Percentiles rank a stretch among this genome's conserved stretches.
phyloP scores from a whole-genome alignment of 2,113 vertebrate species.

The Mohoua ochrocephala region DNA sequence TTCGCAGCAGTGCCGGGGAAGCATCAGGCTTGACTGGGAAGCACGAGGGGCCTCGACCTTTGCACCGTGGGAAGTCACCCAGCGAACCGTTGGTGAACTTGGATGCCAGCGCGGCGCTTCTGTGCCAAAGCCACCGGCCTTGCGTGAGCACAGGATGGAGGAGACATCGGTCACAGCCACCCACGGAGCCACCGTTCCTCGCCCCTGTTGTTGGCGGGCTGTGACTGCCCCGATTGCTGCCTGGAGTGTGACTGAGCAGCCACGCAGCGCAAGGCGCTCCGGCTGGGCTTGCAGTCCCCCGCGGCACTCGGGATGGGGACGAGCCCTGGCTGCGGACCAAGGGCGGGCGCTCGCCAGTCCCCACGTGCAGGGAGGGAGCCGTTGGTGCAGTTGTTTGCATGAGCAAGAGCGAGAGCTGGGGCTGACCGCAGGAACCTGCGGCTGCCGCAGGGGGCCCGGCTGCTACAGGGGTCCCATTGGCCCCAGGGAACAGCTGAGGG shows the following conservation, averaged over 20 bases:
- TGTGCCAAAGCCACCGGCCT: neutral
- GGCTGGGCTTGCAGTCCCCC: neutral
- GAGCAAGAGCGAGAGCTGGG: neutral
- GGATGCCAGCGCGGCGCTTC: rapidly evolving
- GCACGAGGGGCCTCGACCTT: rapidly evolving
- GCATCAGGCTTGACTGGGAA: neutral
- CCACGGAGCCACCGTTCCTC: neutral
- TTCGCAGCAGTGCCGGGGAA: neutral
- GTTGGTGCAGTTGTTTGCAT: neutral
- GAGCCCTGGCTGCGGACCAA: neutral
- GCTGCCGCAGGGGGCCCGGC: neutral
- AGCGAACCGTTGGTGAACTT: neutral
- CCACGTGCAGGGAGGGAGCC: neutral
- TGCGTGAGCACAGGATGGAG: neutral
- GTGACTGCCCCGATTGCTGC: rapidly evolving
- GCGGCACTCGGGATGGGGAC: rapidly evolving
- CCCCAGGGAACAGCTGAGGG: neutral
- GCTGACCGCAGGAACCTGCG: neutral
- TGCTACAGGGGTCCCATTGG: neutral
- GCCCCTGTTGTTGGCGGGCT: neutral
- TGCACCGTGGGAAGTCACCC: neutral
- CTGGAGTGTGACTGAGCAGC: neutral
- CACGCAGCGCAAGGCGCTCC: rapidly evolving
- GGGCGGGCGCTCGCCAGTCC: rapidly evolving
- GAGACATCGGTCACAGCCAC: neutral